Base-by-base conservation (phyloP, 2,113 vertebrate genomes). In the Macrotis lagotis region DNA sequence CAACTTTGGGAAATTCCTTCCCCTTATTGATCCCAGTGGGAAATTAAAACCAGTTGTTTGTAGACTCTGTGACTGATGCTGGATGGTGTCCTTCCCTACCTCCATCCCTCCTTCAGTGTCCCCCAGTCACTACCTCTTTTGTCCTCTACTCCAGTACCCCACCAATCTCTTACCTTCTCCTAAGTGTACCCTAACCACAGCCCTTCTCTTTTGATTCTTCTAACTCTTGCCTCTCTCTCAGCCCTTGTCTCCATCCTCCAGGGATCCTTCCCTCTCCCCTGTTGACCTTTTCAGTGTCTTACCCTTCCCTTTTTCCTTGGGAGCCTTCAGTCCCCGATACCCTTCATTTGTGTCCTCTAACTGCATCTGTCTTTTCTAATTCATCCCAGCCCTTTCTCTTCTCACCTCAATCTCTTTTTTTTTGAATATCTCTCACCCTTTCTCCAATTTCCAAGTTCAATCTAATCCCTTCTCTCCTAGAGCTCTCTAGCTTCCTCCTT, bases 21-120 rank as follows among this genome's bases (percentile, higher is more conserved):
- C 94, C 94, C 96, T 96, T 94, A 98, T 96, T 92, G 97, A 97
- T 97, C 97, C 96, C 93, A 74, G 93, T 2, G 91, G 96, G 96
- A 97, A 97, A 97, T 97, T 97, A 97, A 97, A 97, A 95, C 96
- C 97, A 97, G 97, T 96, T 94, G 96, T 96, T 91, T n/a, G 95
- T 26, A 66, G 88, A 97, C 91, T 88, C 37, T 37, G 37, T 51
- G 88, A 55, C 74, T 51, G 94, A 94, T 55, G 94, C 51, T 48
- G n/a, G 55, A 28, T 31, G n/a, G 25, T 90, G 50, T 92, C 74
- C 95, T 96, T 91, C 91, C 91, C 48, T 19, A 22, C 37, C 0
- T 50, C 89, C 28, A 66, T 66, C 31, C 55, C 48, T 10, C 51
- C 47, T 74, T 91, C 55, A 59, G 74, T 89, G 90, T 83, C n/a